Conservation (phyloP, 1,140 invertebrate genomes). For the Leptopilina clavipes region DNA sequence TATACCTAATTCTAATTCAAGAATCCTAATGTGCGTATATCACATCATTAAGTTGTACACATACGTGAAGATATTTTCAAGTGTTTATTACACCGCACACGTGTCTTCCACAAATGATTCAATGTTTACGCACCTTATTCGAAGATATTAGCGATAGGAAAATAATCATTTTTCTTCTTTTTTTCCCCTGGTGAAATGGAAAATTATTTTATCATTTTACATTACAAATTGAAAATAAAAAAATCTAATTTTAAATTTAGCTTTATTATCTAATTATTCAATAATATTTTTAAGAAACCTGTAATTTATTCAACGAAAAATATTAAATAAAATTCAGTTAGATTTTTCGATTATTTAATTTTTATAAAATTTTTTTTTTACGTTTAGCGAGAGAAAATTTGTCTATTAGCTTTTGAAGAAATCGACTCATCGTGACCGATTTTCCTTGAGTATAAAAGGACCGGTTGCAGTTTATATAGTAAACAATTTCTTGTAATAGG, state of each 20-base stretch:
- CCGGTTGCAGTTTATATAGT: neutral
- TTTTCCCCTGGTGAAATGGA: neutral
- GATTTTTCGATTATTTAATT: too few species aligned
- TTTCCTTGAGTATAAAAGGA: neutral
- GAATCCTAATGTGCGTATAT: neutral
- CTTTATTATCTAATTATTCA: too few species aligned
- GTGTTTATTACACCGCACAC: slow-evolving; percentile 15
- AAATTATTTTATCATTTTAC: too few species aligned
- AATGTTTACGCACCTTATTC: slow-evolving; percentile 10
- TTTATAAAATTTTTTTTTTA: neutral
- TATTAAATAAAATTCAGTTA: too few species aligned
- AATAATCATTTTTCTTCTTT: neutral
- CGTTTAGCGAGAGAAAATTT: neutral
- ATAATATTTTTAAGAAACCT: too few species aligned
- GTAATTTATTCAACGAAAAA: too few species aligned
- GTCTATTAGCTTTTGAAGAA: neutral
- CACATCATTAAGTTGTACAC: slow-evolving; percentile 16
- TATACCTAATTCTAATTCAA: slow-evolving; percentile 17
- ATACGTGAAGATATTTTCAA: slow-evolving; percentile 16
- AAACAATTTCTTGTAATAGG: neutral
- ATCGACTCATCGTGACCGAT: neutral
- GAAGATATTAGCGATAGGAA: neutral
- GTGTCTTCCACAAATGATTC: neutral
- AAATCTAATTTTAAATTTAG: too few species aligned
- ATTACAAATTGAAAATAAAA: too few species aligned